These are phyloP conservation scores for Drosophila meridiana DNA, from an alignment of 2,888 invertebrate species.

Conservation along the genomic window DNA sequence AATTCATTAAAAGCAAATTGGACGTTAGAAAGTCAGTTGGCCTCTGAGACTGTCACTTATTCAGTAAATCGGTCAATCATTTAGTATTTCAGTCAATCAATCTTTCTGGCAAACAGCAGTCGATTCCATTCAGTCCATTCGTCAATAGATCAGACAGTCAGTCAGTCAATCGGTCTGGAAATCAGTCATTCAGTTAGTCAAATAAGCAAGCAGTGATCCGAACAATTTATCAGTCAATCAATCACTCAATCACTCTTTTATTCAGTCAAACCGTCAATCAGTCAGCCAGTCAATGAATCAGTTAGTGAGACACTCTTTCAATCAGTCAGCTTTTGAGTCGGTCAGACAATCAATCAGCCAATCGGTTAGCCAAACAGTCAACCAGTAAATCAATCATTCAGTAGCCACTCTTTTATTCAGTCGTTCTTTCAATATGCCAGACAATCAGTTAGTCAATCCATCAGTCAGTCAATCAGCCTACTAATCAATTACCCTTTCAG, in stretches of 20 bases:
- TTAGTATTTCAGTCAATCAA: not conserved
- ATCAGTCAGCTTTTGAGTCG: too few relatives aligned
- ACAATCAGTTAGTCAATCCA: not conserved
- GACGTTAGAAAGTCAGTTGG: not conserved
- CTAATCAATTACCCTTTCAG: too few relatives aligned
- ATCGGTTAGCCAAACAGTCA: not conserved
- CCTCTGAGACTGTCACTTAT: not conserved
- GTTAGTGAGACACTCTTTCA: too few relatives aligned
- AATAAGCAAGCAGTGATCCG: too few relatives aligned
- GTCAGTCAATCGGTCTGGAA: too few relatives aligned
- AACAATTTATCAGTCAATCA: not conserved
- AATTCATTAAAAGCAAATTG: not conserved
- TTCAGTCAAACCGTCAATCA: not conserved
- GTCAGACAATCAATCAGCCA: not conserved
- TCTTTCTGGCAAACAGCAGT: not conserved
- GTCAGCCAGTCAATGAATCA: not conserved
- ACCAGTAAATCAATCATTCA: not conserved
- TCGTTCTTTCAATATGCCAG: too few relatives aligned
- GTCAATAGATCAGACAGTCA: not conserved
- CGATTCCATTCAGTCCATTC: too few relatives aligned
- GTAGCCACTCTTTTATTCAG: too few relatives aligned
- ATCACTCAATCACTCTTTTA: not conserved
- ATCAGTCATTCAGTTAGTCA: not conserved
- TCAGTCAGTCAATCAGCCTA: not conserved
- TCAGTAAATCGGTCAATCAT: not conserved